Base-by-base conservation (phyloP, 2,797 vertebrate species). In the Lithobates sylvaticus region DNA sequence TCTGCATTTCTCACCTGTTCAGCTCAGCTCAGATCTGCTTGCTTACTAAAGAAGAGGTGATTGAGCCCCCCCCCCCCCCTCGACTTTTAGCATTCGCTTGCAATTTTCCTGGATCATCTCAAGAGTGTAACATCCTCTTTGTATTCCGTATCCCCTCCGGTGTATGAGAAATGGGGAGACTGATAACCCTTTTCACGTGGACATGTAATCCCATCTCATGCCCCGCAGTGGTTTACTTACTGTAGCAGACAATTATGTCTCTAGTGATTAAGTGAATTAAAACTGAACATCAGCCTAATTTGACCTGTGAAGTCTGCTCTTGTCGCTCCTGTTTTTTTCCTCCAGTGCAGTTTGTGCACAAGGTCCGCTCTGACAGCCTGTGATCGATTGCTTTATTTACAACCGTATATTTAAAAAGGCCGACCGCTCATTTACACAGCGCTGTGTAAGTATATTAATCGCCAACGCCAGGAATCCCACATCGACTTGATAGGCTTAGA, bases 361-460 rank as follows among this genome's bases (percentile, higher is more conserved):
- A 93, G 95, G 93, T 94, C 95, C 94, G 94, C 95, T 93, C 90
- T 93, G 97, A 95, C 96, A 96, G 95, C 92, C 92, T 88, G 95
- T 99, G 98, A 99, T 98, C 96, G 97, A 99, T 99, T 96, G 95
- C 95, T 95, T 95, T 95, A 94, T 97, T 98, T 96, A 95, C 94
- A 71, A 94, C 94, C 95, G 95, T 94, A 96, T 96, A 95, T 97
- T 98, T 97, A 97, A 97, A 97, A 97, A 97, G 96, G 97, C 95
- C 95, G 95, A 95, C 94, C 95, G 93, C 97, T 98, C 97, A 98
- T 98, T 98, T 96, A 95, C 94, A 94, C 95, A 95, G 97, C 97
- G 94, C 94, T 93, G 95, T 93, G 91, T 91, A 95, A 96, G 95
- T 96, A 96, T 95, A 96, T 95, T 98, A 97, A 98, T 97, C 97